Conservation (phyloP, 2,888 invertebrate species). For the Andrena hattorfiana region DNA sequence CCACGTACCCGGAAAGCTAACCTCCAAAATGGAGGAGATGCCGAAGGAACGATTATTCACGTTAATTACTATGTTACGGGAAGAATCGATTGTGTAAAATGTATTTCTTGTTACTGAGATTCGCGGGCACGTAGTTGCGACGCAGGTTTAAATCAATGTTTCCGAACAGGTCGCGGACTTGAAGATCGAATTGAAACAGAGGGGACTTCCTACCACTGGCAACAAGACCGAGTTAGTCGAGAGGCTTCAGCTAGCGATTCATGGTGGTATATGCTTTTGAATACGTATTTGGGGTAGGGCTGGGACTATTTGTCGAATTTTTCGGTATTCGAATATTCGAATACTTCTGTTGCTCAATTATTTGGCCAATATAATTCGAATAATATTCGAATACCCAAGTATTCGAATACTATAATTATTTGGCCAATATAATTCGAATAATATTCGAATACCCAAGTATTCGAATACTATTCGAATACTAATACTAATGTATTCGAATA, state of each 20-base stretch:
- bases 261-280: slow-evolving; percentile 78
- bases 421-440: too few relatives aligned
- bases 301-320: too few relatives aligned
- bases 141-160: background rate
- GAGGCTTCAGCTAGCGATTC: slow-evolving; percentile 89
- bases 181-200: slow-evolving; percentile 92
- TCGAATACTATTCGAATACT: too few relatives aligned
- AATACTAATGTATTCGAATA: too few relatives aligned
- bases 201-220: slow-evolving; percentile 91
- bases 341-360: too few relatives aligned
- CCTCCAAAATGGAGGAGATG: slow-evolving; percentile 10
- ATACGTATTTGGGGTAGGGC: background rate
- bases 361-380: too few relatives aligned
- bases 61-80: background rate
- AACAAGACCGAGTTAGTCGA: slow-evolving; percentile 94
- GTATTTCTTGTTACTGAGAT: background rate
- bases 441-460: too few relatives aligned
- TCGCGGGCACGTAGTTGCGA: background rate
- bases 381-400: too few relatives aligned
- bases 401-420: too few relatives aligned
- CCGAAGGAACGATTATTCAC: background rate
- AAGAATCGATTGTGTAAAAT: background rate
- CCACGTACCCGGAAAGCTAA: slow-evolving; percentile 28
- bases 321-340: too few relatives aligned
- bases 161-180: slow-evolving; percentile 91